A percentile compares a stretch with the other conserved stretches of the same genome.
Evolutionary conservation across 2,797 vertebrate species (phyloP).

Genomic region (Anguilla anguilla): DNA sequence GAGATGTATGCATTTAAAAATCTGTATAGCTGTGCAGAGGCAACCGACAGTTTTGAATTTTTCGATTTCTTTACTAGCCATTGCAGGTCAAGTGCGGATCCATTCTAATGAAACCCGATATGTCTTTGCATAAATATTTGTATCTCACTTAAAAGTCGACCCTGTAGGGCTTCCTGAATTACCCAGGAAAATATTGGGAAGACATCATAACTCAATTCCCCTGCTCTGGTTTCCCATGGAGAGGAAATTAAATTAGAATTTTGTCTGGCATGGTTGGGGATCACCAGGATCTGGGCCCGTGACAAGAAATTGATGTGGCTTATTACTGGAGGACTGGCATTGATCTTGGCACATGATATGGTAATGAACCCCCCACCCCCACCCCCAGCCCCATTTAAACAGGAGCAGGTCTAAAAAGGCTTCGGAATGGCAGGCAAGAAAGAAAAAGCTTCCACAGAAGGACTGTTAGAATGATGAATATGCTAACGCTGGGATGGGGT

Average conservation of each 20-base stretch:
- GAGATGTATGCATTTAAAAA: not conserved
- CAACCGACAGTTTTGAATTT: not conserved
- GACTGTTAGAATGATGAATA: conserved; percentile 54
- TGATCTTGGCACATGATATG: conserved; percentile 68
- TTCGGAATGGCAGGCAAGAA: conserved; percentile 10
- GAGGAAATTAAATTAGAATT: conserved; percentile 68
- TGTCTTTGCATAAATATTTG: conserved; percentile 74
- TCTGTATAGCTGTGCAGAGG: not conserved
- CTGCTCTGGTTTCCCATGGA: conserved; percentile 60
- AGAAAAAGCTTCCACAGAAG: conserved; percentile 11
- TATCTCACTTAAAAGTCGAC: conserved; percentile 57
- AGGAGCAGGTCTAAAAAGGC: conserved; percentile 46
- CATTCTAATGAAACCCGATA: conserved; percentile 63
- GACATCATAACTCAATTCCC: conserved; percentile 70
- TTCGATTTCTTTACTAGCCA: conserved; percentile 57
- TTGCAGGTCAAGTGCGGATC: conserved; percentile 65
- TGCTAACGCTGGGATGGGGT: conserved; percentile 47
- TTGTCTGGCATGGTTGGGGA: conserved; percentile 53
- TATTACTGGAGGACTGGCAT: conserved; percentile 64
- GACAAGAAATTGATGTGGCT: conserved; percentile 66
- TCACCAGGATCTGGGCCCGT: conserved; percentile 54
- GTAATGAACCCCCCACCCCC: conserved; percentile 54
- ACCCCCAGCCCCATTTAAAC: conserved; percentile 48
- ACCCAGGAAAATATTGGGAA: conserved; percentile 66
- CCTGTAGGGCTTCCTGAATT: conserved; percentile 59